Conservation (phyloP, 2,888 invertebrate genomes). For the Drosophila atroscutellata region DNA sequence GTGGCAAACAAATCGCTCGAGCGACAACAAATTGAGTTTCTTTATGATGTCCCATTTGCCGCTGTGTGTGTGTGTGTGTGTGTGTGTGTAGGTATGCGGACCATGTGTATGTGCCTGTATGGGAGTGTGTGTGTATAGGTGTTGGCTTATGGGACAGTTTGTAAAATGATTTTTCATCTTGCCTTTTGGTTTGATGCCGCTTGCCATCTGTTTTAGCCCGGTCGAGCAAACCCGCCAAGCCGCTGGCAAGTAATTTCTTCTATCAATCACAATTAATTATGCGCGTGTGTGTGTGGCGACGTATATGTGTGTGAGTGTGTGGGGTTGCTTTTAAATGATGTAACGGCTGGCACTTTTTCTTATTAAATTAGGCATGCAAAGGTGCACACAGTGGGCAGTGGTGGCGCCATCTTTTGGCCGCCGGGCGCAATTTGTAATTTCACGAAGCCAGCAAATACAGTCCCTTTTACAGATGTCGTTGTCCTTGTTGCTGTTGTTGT, state of each 20-base stretch:
- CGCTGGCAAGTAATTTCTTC: conserved; percentile 71
- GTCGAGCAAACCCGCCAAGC: conserved; percentile 48
- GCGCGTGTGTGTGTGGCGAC: conserved; percentile 22
- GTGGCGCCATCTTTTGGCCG: conserved; percentile 46
- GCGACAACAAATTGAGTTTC: conserved; percentile 81
- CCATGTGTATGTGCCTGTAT: conserved; percentile 16
- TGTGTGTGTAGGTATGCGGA: conserved; percentile 24
- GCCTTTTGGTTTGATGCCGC: conserved; percentile 49
- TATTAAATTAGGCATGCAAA: conserved; percentile 74
- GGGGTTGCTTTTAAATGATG: conserved; percentile 56
- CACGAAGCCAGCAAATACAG: conserved; percentile 52
- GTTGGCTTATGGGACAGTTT: conserved; percentile 71
- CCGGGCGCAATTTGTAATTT: conserved; percentile 71
- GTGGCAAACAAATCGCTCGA: conserved; percentile 78
- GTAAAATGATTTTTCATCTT: conserved; percentile 78
- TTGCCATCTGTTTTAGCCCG: conserved; percentile 69
- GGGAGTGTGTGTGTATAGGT: conserved; percentile 28
- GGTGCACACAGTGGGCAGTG: conserved; percentile 48
- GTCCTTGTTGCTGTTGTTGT: conserved; percentile 8
- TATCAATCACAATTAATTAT: conserved; percentile 83
- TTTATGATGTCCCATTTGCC: conserved; percentile 78
- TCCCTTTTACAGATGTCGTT: not conserved
- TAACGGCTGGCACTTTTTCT: conserved; percentile 64
- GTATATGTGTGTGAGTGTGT: conserved; percentile 19
- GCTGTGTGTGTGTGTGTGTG: conserved; percentile 52